Evolutionary conservation across 2,797 vertebrate genomes (phyloP).

Genomic region (Harpagifer antarcticus): DNA sequence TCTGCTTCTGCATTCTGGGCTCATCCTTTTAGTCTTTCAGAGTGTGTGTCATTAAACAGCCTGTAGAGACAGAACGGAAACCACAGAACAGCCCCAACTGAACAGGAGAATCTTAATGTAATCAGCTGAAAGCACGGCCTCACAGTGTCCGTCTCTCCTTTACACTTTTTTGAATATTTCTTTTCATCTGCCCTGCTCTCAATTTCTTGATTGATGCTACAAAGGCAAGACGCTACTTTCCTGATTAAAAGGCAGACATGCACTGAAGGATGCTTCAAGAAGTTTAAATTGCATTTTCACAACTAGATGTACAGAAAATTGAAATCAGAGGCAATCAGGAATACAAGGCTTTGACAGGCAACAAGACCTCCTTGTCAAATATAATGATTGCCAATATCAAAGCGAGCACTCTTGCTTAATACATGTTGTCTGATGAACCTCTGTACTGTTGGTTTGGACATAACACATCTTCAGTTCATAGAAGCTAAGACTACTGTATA

Average conservation of each 20-base stretch:
- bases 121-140: not conserved
- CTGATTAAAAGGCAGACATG: constrained; percentile 6
- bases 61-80: not conserved
- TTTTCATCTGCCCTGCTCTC: not conserved
- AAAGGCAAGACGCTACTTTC: not conserved
- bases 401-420: not conserved
- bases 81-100: not conserved
- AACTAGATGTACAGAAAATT: not conserved
- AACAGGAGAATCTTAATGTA: not conserved
- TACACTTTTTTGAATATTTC: too few relatives aligned
- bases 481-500: not conserved
- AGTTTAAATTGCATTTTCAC: not conserved
- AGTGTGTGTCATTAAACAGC: not conserved
- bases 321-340: not conserved
- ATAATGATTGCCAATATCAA: not conserved
- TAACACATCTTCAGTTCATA: not conserved
- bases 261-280: not conserved
- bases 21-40: not conserved
- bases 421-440: too few relatives aligned
- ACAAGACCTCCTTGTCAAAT: not conserved
- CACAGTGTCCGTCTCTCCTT: too few relatives aligned
- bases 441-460: not conserved
- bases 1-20: not conserved
- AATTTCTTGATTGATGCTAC: constrained; percentile 4
- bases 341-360: not conserved